These are phyloP conservation scores for Leptodactylus fallax DNA, from an alignment of 2,797 vertebrate genomes.

Conservation along the genomic window DNA sequence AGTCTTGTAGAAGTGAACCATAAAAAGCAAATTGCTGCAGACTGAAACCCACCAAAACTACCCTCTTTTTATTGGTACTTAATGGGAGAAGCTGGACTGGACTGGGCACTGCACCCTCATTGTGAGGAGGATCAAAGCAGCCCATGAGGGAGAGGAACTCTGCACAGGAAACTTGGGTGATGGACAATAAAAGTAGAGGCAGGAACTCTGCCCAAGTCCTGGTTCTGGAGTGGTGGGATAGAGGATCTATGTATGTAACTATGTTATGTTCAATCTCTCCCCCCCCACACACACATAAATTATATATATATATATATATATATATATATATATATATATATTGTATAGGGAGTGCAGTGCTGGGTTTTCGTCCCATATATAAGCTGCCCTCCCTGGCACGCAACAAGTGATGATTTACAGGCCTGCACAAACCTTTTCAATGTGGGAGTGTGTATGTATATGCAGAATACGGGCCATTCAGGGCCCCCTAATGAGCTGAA, in stretches of 20 bases:
- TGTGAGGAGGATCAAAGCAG: conserved; percentile 57
- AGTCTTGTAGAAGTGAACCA: conserved; percentile 73
- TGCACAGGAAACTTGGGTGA: conserved; percentile 35
- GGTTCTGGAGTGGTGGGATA: background rate
- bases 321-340: background rate
- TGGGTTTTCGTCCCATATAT: background rate
- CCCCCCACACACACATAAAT: background rate
- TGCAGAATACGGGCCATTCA: conserved; percentile 46
- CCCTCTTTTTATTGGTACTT: conserved; percentile 60
- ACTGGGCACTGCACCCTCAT: conserved; percentile 58
- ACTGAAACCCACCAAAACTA: conserved; percentile 50
- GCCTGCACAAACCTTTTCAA: background rate
- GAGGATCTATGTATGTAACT: background rate
- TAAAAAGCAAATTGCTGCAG: conserved; percentile 70
- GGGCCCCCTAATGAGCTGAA: conserved; percentile 46
- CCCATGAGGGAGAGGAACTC: conserved; percentile 7
- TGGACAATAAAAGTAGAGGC: conserved; percentile 45
- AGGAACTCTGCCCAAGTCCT: conserved; percentile 5
- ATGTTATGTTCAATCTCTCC: background rate
- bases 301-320: conserved; percentile 29
- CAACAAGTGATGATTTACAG: conserved; percentile 50
- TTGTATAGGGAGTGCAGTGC: background rate
- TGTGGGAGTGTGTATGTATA: conserved; percentile 27
- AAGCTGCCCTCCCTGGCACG: conserved; percentile 25
- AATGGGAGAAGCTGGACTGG: conserved; percentile 58